phyloP scores from a whole-genome alignment of 2,113 vertebrate species.

The Coptodon bakossiorum region DNA sequence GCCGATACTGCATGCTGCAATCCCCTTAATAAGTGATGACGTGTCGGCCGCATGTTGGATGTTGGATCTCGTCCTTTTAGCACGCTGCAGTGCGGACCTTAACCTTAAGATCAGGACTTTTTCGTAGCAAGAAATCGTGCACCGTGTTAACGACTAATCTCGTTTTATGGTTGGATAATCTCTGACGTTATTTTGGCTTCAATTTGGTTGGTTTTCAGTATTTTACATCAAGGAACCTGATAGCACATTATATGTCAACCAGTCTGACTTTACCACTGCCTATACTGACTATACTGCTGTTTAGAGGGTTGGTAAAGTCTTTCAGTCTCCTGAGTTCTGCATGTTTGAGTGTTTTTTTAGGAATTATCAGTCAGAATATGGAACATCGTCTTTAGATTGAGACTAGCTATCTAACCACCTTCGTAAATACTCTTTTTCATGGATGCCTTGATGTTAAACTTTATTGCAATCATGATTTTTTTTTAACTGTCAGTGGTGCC shows the following conservation, averaged over 20 bases:
- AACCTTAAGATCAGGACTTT: accelerated
- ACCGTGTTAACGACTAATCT: background rate
- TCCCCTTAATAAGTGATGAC: background rate
- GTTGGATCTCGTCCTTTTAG: background rate
- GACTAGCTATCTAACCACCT: accelerated
- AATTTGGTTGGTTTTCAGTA: background rate
- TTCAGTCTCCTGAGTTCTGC: background rate
- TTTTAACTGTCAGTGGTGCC: background rate
- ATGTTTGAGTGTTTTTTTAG: background rate
- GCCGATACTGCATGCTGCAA: background rate
- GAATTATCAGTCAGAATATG: background rate
- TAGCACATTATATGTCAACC: background rate
- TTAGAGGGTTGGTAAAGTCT: background rate
- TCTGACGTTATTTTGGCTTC: background rate
- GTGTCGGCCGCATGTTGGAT: background rate
- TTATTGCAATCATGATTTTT: background rate
- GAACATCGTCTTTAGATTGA: background rate
- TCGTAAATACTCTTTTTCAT: background rate
- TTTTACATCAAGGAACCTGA: background rate
- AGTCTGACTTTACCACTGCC: background rate
- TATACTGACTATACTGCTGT: background rate
- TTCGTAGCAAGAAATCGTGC: background rate
- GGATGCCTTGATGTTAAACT: background rate
- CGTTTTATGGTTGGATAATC: accelerated
- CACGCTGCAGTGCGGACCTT: background rate